phyloP scores from a whole-genome alignment of 2,113 vertebrate species.

The Pogonocichla stellata region DNA sequence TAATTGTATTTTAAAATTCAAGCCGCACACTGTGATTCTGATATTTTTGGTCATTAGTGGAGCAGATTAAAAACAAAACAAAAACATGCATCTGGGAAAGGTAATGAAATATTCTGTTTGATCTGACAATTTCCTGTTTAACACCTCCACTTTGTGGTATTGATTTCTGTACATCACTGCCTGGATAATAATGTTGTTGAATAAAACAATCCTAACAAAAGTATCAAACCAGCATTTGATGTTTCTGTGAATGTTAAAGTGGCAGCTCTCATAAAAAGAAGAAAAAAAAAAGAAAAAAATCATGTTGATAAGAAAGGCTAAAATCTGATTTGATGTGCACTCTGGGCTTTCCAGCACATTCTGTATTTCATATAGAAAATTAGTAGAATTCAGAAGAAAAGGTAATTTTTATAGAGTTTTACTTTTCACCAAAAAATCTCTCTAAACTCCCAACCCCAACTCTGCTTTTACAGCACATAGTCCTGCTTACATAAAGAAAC shows the following conservation, averaged over 20 bases:
- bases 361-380: not conserved
- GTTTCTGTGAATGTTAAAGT: not conserved
- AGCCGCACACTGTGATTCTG: not conserved
- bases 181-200: not conserved
- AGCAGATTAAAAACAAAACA: conserved; percentile 44
- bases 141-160: conserved; percentile 9
- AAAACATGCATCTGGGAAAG: conserved; percentile 16
- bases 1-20: conserved; percentile 29
- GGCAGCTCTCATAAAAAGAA: not conserved
- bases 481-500: not conserved
- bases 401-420: not conserved
- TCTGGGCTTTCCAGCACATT: not conserved
- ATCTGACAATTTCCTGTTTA: conserved; percentile 28
- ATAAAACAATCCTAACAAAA: not conserved
- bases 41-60: conserved; percentile 25
- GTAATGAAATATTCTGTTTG: conserved; percentile 42
- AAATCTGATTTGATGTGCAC: not conserved
- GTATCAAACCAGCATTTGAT: not conserved
- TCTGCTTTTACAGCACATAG: not conserved
- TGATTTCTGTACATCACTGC: conserved; percentile 1
- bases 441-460: not conserved
- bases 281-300: not conserved
- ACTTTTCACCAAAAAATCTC: rapidly evolving
- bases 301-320: not conserved
- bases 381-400: not conserved